phyloP scores from a whole-genome alignment of 1,140 invertebrate genomes.

The Dendroctonus valens region DNA sequence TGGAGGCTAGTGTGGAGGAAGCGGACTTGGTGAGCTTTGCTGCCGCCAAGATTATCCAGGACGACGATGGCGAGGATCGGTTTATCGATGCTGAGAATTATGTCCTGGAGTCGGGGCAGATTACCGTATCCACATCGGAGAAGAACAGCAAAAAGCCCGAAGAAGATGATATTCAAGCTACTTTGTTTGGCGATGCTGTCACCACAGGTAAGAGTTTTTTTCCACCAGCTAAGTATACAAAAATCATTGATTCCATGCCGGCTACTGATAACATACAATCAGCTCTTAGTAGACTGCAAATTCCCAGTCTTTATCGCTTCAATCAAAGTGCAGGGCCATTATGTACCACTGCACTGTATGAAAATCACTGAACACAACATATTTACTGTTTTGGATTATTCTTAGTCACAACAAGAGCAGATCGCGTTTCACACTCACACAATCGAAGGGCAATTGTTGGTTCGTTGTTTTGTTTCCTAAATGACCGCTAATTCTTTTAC shows the following conservation, averaged over 20 bases:
- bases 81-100: slow-evolving; percentile 53
- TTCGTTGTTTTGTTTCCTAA: slow-evolving; percentile 35
- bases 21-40: slow-evolving; percentile 47
- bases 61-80: slow-evolving; percentile 49
- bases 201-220: slow-evolving; percentile 37
- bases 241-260: too few species aligned
- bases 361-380: background rate
- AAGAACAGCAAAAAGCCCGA: slow-evolving; percentile 40
- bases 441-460: background rate
- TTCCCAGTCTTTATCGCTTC: background rate
- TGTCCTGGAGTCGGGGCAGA: slow-evolving; percentile 51
- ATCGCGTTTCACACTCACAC: slow-evolving; percentile 10
- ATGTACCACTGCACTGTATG: background rate
- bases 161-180: slow-evolving; percentile 46
- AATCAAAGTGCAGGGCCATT: background rate
- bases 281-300: too few species aligned
- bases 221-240: background rate
- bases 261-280: too few species aligned
- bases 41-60: slow-evolving; percentile 38
- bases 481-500: slow-evolving; percentile 30
- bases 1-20: slow-evolving; percentile 49
- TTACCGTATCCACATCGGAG: slow-evolving; percentile 37
- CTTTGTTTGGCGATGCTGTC: slow-evolving; percentile 43
- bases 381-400: background rate
- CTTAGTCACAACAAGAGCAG: slow-evolving; percentile 3